phyloP scores from a whole-genome alignment of 1,140 invertebrate species.

The Gryon sp. region DNA sequence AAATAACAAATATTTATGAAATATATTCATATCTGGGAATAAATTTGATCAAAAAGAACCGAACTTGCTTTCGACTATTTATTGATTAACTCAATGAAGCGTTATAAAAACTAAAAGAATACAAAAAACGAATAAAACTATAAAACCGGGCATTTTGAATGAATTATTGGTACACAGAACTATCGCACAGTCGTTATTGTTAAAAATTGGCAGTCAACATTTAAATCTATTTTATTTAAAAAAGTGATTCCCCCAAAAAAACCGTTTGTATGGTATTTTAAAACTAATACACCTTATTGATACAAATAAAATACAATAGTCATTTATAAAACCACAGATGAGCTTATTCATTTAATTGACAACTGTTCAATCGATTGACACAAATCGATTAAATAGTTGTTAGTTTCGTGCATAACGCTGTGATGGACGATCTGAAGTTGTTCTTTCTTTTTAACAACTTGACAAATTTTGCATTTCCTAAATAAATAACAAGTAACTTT shows the following conservation, averaged over 20 bases:
- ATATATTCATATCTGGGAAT: too few species aligned
- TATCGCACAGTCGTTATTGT: not conserved
- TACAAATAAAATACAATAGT: constrained; percentile 49
- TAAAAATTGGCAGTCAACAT: constrained; percentile 18
- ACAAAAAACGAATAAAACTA: not conserved
- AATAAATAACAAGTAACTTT: constrained; percentile 39
- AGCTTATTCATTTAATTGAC: constrained; percentile 43
- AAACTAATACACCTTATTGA: constrained; percentile 50
- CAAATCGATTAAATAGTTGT: constrained; percentile 9
- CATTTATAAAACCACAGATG: constrained; percentile 58
- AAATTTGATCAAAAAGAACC: too few species aligned
- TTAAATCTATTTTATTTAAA: not conserved
- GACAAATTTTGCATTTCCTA: constrained; percentile 11
- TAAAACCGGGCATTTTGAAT: too few species aligned
- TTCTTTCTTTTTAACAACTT: constrained; percentile 31
- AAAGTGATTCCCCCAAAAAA: too few species aligned
- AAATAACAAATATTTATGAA: not conserved
- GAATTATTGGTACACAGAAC: too few species aligned
- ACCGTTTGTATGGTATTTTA: not conserved
- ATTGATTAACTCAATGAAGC: too few species aligned
- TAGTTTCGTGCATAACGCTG: constrained; percentile 19
- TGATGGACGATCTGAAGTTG: constrained; percentile 31
- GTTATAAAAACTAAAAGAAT: too few species aligned
- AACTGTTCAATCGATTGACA: constrained; percentile 11
- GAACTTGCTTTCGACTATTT: too few species aligned